These are phyloP conservation scores for Bergia puertoricense DNA, from an alignment of 92 coral and sea anemone species.

Conservation along the genomic window DNA sequence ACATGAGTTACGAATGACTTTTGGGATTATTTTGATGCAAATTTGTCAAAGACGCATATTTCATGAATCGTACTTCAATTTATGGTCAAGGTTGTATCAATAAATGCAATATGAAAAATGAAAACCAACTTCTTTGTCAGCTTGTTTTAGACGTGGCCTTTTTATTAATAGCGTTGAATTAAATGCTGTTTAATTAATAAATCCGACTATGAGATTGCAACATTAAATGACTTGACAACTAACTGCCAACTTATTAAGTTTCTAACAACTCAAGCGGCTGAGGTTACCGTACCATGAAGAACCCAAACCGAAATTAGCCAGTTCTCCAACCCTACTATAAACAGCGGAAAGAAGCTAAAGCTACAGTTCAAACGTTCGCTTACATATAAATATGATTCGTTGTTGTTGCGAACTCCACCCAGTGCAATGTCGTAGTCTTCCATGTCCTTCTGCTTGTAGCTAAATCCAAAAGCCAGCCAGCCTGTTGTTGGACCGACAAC, in stretches of 20 bases:
- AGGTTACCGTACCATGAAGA: not conserved
- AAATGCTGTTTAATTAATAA: no score
- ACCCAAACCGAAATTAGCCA: not conserved
- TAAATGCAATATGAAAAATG: no score
- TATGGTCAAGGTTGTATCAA: not conserved
- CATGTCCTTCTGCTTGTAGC: not conserved
- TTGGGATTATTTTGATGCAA: not conserved
- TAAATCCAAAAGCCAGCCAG: constrained; percentile 26
- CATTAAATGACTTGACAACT: no score
- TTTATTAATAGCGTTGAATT: no score
- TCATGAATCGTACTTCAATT: not conserved
- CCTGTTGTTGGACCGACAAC: constrained; percentile 17
- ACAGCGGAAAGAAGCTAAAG: not conserved
- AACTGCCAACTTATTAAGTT: no score
- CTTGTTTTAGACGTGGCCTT: no score
- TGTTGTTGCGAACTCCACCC: constrained; percentile 30
- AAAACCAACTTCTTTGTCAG: no score
- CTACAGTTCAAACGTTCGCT: not conserved
- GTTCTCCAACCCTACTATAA: not conserved
- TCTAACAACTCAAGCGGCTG: no score
- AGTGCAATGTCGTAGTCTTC: constrained; percentile 15
- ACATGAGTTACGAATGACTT: not conserved
- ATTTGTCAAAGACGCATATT: not conserved
- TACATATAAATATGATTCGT: constrained; percentile 42
- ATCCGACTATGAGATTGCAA: no score